Evolutionary conservation across 2,888 invertebrate genomes (phyloP).

Genomic region (Serripes groenlandicus): DNA sequence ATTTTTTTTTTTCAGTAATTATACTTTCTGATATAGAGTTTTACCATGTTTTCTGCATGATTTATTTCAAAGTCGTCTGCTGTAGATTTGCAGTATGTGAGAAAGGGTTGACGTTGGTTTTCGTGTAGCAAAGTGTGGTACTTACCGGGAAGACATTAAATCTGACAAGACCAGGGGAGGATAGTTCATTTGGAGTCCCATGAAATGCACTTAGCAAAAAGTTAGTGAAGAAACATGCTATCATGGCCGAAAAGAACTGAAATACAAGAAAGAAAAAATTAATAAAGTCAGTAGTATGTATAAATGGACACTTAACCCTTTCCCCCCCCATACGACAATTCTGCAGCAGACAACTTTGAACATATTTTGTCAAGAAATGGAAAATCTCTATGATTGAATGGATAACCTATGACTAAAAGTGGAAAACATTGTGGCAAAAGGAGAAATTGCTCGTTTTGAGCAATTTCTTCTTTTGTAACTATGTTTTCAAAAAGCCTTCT

Average conservation of each 20-base stretch:
- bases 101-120: too few relatives aligned
- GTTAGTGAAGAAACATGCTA: slow-evolving; percentile 97
- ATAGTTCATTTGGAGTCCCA: slow-evolving; percentile 89
- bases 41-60: too few relatives aligned
- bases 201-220: slow-evolving; percentile 94
- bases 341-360: background rate
- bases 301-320: background rate
- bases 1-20: background rate
- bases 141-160: slow-evolving; percentile 94
- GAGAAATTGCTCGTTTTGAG: background rate
- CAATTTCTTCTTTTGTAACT: too few relatives aligned
- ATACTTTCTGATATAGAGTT: too few relatives aligned
- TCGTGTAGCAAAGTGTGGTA: background rate
- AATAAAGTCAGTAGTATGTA: too few relatives aligned
- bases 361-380: background rate
- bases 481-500: too few relatives aligned
- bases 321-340: too few relatives aligned
- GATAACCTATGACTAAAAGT: too few relatives aligned
- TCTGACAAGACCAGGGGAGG: slow-evolving; percentile 93
- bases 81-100: too few relatives aligned
- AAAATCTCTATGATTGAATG: too few relatives aligned
- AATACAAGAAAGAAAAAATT: background rate
- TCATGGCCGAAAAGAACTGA: slow-evolving; percentile 95
- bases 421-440: background rate
- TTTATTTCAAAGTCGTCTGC: too few relatives aligned